These are phyloP conservation scores for Nezara viridula DNA, from an alignment of 2,888 invertebrate genomes.

Conservation along the genomic window DNA sequence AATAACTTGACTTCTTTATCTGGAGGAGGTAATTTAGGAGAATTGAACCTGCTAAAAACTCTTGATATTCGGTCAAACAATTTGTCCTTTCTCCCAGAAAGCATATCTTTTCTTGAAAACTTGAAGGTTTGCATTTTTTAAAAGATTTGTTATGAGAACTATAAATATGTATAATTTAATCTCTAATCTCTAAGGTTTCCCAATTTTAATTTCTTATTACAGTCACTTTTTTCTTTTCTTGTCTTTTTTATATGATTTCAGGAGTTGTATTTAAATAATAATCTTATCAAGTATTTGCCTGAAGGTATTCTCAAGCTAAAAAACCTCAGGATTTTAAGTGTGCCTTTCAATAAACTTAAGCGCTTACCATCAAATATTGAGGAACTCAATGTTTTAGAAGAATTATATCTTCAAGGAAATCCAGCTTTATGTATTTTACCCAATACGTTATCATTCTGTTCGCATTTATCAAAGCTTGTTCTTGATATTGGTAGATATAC, in stretches of 20 bases:
- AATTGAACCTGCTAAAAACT: conserved; percentile 77
- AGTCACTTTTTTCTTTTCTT: neutral
- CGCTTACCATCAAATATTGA: conserved; percentile 77
- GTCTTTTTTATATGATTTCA: conserved; percentile 67
- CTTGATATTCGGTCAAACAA: conserved; percentile 79
- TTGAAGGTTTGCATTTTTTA: conserved; percentile 73
- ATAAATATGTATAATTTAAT: neutral
- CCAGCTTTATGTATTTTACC: conserved; percentile 75
- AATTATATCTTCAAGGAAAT: conserved; percentile 72
- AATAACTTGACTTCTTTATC: conserved; percentile 80
- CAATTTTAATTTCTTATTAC: neutral
- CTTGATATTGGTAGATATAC: conserved; percentile 73
- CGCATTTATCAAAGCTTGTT: conserved; percentile 75
- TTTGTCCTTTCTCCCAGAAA: conserved; percentile 76
- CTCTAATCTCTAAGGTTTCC: no score
- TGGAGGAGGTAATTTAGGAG: conserved; percentile 80
- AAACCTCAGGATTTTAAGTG: conserved; percentile 78
- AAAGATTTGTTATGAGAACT: neutral
- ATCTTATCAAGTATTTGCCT: conserved; percentile 79
- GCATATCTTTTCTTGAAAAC: conserved; percentile 77
- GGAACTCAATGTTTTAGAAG: conserved; percentile 73
- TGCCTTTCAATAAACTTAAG: conserved; percentile 79
- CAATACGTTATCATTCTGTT: conserved; percentile 76
- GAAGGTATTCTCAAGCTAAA: conserved; percentile 76
- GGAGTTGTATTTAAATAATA: conserved; percentile 83